Evolutionary conservation across 37 sponge, comb jelly and placozoan species (phyloP), one percentile per base, ranked within the genome.

Genomic region (Cliona cf. orientalis): DNA sequence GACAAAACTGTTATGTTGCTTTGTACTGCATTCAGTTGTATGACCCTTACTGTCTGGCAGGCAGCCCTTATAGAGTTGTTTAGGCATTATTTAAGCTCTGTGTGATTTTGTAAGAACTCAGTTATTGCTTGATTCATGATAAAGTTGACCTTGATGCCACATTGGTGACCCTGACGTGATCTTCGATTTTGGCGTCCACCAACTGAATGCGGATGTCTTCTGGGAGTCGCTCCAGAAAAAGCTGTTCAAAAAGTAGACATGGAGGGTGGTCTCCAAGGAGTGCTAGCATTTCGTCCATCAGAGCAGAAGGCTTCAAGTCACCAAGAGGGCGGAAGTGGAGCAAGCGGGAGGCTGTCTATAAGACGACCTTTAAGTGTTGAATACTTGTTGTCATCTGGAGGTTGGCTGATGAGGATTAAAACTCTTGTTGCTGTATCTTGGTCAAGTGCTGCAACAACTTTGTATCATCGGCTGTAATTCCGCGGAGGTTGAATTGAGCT

Each of bases 201-300:
- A 29, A 29, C 36, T 66, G 67, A 14, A 29, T 39, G 4, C 34
- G 34, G 3, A 66, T 66, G 28, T 66, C 37, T 26, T 3, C n/a
- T 35, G 67, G 67, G 3, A 66, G 5, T 35, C 67, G 21, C 67
- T 66, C 67, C 34, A 66, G 67, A 39, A 66, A 66, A 31, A 66
- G 3, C 67, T 31, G 67, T 29, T 66, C 34, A 66, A 66, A 66
- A 3, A 66, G 37, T 4, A 66, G 28, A 35, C 39, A 66, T 3
- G 67, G 37, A 29, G 2, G 3, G 67, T 66, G 67, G 28, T 66
- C 39, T 31, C 12, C 39, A 3, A 66, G 39, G 36, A 66, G 67
- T 4, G 39, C 37, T 12, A 66, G 37, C 67, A 66, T 66, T 12
- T 66, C 67, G 28, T 66, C 67, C 37, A 66, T 66, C 2, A 66